Evolutionary conservation across 2,888 invertebrate genomes (phyloP).

Genomic region (Heliothis peltigera): DNA sequence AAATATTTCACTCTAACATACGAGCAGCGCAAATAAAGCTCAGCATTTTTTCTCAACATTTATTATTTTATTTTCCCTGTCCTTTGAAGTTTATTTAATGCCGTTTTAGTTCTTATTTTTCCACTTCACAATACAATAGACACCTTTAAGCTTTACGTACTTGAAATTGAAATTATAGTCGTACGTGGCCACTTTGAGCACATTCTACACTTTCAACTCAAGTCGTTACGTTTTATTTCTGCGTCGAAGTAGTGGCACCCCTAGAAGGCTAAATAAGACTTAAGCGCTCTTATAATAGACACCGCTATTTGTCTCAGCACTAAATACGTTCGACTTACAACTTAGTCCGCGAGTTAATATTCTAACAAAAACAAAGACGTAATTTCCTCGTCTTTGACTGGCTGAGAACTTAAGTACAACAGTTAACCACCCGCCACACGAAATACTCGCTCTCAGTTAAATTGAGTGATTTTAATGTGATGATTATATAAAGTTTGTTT

Average conservation of each 20-base stretch:
- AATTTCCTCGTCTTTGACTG: constrained; percentile 44
- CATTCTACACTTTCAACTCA: constrained; percentile 13
- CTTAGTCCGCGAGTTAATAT: constrained; percentile 54
- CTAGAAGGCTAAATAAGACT: constrained; percentile 38
- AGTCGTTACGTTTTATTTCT: constrained; percentile 26
- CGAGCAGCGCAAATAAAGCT: constrained; percentile 71
- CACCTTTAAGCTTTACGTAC: constrained; percentile 24
- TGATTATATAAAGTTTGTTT: neutral
- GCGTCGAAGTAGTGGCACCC: constrained; percentile 20
- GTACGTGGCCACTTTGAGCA: constrained; percentile 38
- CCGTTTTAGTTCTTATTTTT: constrained; percentile 56
- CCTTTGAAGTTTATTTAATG: constrained; percentile 72
- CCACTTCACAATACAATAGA: constrained; percentile 42
- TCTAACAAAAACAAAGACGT: constrained; percentile 53
- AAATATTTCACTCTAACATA: constrained; percentile 79
- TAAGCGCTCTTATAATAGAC: constrained; percentile 43
- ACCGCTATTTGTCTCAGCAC: constrained; percentile 49
- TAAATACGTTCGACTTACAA: constrained; percentile 54
- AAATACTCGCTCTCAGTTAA: constrained; percentile 36
- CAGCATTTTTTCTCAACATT: constrained; percentile 68
- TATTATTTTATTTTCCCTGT: constrained; percentile 65
- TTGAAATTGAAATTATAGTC: constrained; percentile 23
- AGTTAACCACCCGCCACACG: constrained; percentile 8
- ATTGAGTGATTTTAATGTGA: constrained; percentile 10
- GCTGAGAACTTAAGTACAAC: constrained; percentile 39